Base-by-base conservation (phyloP, 92 coral and sea anemone genomes). In the Galaxea fascicularis region DNA sequence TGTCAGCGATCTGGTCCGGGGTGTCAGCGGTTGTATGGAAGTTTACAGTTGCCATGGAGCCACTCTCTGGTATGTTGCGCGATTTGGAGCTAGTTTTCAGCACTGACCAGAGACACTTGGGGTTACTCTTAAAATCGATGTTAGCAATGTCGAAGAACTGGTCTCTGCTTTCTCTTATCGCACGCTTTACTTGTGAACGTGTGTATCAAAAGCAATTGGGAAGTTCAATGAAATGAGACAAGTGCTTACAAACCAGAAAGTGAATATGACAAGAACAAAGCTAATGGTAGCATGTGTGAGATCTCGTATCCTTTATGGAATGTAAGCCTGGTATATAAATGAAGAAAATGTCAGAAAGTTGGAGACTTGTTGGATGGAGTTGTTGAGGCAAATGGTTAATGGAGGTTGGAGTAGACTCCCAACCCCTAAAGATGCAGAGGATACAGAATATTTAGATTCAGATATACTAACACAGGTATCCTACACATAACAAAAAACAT, bases 81-180 rank as follows among this genome's bases (percentile, higher is more conserved):
- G 94, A 87, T 67, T 77, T 83, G 20, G 91, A 86, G 31, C 82
- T 90, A 35, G 24, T 79, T 66, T 88, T 91, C 82, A 88, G 28
- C n/a, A n/a, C n/a, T n/a, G n/a, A n/a, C n/a, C n/a, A n/a, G n/a
- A n/a, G n/a, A n/a, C n/a, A n/a, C n/a, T n/a, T n/a, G n/a, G n/a
- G n/a, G n/a, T n/a, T n/a, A n/a, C n/a, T n/a, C n/a, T n/a, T n/a
- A n/a, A n/a, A n/a, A n/a, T n/a, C n/a, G n/a, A n/a, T n/a, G n/a
- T n/a, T n/a, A n/a, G n/a, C n/a, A n/a, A n/a, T n/a, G n/a, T n/a
- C n/a, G n/a, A n/a, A n/a, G n/a, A n/a, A n/a, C n/a, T n/a, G n/a
- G n/a, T n/a, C n/a, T n/a, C n/a, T n/a, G n/a, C n/a, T n/a, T n/a
- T n/a, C n/a, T n/a, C n/a, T n/a, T n/a, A n/a, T n/a, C n/a, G n/a